Evolutionary conservation across 1,140 invertebrate species (phyloP).

Genomic region (Ruditapes philippinarum): DNA sequence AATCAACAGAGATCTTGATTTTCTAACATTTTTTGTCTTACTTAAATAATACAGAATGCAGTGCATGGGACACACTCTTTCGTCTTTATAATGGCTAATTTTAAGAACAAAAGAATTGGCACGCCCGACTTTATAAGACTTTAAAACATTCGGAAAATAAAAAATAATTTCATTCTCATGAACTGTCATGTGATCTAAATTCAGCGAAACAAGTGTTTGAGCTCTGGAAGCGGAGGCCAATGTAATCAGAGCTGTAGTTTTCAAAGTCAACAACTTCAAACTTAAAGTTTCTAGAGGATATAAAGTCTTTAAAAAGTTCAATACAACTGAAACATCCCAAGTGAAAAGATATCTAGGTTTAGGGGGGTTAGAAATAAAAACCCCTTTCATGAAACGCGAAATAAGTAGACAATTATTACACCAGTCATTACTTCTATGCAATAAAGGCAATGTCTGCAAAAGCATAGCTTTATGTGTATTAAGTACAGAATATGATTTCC

Average conservation of each 20-base stretch:
- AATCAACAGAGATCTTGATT: neutral
- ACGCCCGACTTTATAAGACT: neutral
- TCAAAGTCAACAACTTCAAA: slow-evolving; percentile 55
- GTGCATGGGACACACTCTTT: neutral
- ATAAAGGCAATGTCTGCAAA: slow-evolving; percentile 41
- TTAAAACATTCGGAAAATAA: slow-evolving; percentile 19
- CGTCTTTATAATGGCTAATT: neutral
- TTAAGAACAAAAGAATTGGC: neutral
- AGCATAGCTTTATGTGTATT: slow-evolving; percentile 43
- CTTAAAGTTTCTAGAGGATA: neutral
- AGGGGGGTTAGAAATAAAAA: slow-evolving; percentile 61
- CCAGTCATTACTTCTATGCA: too few species aligned
- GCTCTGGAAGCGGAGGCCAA: slow-evolving; percentile 36
- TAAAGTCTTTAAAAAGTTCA: slow-evolving; percentile 34
- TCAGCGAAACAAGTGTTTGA: slow-evolving; percentile 28
- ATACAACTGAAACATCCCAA: slow-evolving; percentile 41
- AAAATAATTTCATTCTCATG: slow-evolving; percentile 9
- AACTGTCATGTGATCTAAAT: slow-evolving; percentile 23
- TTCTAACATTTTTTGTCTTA: neutral
- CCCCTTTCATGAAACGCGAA: slow-evolving; percentile 65
- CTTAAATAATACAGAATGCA: neutral
- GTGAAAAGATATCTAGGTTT: slow-evolving; percentile 26
- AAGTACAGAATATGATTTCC: neutral
- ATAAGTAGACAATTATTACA: slow-evolving; percentile 23
- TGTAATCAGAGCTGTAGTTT: slow-evolving; percentile 16